Conservation (phyloP, 2,113 vertebrate species). For the Calidris pugnax region DNA sequence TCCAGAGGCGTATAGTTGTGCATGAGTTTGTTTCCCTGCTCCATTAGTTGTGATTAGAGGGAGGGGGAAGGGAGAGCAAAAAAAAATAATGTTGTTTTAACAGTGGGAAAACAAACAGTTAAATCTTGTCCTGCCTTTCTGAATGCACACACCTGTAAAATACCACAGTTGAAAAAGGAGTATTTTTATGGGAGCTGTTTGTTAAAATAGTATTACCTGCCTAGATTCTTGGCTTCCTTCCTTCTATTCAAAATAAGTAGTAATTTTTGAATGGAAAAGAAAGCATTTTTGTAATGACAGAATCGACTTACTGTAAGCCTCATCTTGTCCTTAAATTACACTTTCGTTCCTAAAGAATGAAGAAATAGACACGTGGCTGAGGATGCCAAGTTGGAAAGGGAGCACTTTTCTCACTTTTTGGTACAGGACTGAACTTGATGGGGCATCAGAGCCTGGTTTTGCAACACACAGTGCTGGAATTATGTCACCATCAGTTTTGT, state of each 20-base stretch:
- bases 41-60: background rate
- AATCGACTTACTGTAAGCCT: background rate
- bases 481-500: background rate
- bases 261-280: background rate
- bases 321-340: conserved; percentile 26
- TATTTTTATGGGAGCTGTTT: background rate
- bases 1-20: background rate
- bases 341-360: conserved; percentile 24
- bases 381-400: background rate
- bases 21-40: background rate
- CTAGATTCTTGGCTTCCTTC: background rate
- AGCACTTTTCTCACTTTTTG: background rate
- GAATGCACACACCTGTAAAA: background rate
- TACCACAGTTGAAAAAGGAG: background rate
- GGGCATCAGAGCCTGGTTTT: background rate
- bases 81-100: background rate
- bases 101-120: background rate
- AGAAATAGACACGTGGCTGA: background rate
- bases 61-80: accelerated
- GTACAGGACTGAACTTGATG: conserved; percentile 31
- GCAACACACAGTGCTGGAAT: background rate
- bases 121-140: background rate
- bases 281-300: background rate
- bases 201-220: background rate
- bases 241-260: background rate